A percentile compares a stretch with the other conserved stretches of the same genome.
Conservation (phyloP, 2,888 invertebrate species). For the Stramonita haemastoma region DNA sequence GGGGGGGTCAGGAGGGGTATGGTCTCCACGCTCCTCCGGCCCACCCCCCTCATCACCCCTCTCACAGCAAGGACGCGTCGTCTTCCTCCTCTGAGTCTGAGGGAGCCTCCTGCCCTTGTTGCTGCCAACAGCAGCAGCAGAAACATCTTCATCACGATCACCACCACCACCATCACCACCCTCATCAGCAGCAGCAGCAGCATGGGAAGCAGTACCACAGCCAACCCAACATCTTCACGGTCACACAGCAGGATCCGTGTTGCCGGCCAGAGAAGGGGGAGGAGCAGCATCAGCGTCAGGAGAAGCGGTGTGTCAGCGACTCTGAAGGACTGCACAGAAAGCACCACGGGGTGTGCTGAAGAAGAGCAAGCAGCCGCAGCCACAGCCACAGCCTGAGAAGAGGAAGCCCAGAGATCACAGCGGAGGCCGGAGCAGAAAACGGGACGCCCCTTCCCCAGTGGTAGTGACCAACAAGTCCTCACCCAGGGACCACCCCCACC, state of each 20-base stretch:
- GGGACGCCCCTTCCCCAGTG: neutral
- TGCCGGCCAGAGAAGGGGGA: neutral
- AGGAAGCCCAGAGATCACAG: slow-evolving; percentile 17
- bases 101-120: slow-evolving; percentile 17
- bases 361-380: slow-evolving; percentile 21
- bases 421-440: neutral
- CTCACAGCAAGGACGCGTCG: slow-evolving; percentile 48
- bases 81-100: slow-evolving; percentile 25
- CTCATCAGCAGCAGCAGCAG: neutral
- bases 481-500: neutral
- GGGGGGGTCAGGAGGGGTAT: neutral
- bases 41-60: slow-evolving; percentile 54
- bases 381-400: too few relatives aligned
- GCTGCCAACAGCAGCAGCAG: slow-evolving; percentile 12
- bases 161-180: neutral
- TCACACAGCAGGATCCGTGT: neutral
- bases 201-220: slow-evolving; percentile 24
- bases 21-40: neutral
- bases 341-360: slow-evolving; percentile 12
- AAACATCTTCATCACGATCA: neutral
- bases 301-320: slow-evolving; percentile 14
- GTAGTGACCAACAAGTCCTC: neutral
- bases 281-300: neutral
- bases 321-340: slow-evolving; percentile 15
- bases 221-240: slow-evolving; percentile 32